Base-by-base conservation (phyloP, 1,140 invertebrate species). In the Lucilia sericata region DNA sequence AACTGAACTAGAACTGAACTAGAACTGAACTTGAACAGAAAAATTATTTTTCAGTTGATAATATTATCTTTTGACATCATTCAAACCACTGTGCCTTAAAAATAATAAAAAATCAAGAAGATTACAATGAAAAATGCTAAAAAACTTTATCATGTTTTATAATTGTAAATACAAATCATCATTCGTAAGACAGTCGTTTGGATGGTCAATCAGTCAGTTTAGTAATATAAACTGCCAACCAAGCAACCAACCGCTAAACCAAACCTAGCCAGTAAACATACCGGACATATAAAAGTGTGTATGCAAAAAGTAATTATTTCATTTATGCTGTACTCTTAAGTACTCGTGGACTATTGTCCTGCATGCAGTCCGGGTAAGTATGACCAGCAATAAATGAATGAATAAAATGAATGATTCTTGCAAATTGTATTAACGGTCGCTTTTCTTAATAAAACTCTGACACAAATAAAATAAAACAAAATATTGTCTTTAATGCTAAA, bases 131-230 rank as follows among this genome's bases (percentile, higher is more conserved):
- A n/a, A 65, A 4, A 36, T 4, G 3, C 12, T 5, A 70, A 21
- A 19, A 70, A 70, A 8, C 19, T 70, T 0, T 70, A 70, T 70
- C 19, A 21, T 60, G n/a, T 21, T 21, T 70, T 70, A 70, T 70
- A 25, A 21, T 70, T 70, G 65, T 21, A 21, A 21, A 70, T 70
- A 25, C 17, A 21, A 21, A 70, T 70, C 65, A 70, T 70, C 65
- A 70, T 70, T 21, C 65, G 17, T 70, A 70, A 70, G 65, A 14
- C 55, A 60, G 13, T 70, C 65, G 65, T 70, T 21, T 70, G 65
- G 65, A 70, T 70, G 65, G 21, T 70, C 65, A 70, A 70, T 70
- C 65, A 70, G 65, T 70, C 65, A 70, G n/a, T 70, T 60, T 60
- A n/a, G 55, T 60, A 1, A n/a, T 60, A n/a, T n/a, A n/a, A 60